A percentile compares a stretch with the other conserved stretches of the same genome.
These are phyloP conservation scores for Papilio protenor DNA, from an alignment of 2,888 invertebrate species.

Conservation along the genomic window DNA sequence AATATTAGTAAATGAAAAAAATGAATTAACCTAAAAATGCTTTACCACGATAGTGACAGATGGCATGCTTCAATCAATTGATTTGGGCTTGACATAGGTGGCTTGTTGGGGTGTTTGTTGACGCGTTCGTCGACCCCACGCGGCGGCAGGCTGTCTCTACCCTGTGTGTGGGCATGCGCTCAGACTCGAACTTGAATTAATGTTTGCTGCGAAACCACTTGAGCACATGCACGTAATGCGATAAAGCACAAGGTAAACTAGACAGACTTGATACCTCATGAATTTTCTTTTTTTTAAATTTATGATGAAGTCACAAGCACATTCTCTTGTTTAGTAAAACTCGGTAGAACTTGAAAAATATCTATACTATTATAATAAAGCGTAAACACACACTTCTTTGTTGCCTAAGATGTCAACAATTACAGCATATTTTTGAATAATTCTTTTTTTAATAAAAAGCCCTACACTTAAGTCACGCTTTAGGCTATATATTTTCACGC, in stretches of 20 bases:
- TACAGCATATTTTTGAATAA: too few relatives aligned
- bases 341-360: neutral
- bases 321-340: neutral
- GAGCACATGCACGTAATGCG: conserved; percentile 36
- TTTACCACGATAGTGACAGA: neutral
- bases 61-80: conserved; percentile 42
- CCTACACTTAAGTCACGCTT: too few relatives aligned
- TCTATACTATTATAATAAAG: too few relatives aligned
- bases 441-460: too few relatives aligned
- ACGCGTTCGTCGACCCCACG: conserved; percentile 72
- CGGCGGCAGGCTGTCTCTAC: conserved; percentile 71
- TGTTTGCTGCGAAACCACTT: conserved; percentile 39
- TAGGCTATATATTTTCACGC: too few relatives aligned
- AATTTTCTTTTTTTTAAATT: neutral
- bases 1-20: too few relatives aligned
- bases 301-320: neutral
- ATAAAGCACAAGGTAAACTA: conserved; percentile 24
- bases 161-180: conserved; percentile 48
- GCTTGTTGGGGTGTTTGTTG: conserved; percentile 66
- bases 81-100: conserved; percentile 63
- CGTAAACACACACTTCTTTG: too few relatives aligned
- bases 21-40: too few relatives aligned
- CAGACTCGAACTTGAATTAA: conserved; percentile 47
- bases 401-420: too few relatives aligned
- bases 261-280: neutral